phyloP scores from a whole-genome alignment of 2,888 invertebrate species.

The Ypsolopha scabrella region DNA sequence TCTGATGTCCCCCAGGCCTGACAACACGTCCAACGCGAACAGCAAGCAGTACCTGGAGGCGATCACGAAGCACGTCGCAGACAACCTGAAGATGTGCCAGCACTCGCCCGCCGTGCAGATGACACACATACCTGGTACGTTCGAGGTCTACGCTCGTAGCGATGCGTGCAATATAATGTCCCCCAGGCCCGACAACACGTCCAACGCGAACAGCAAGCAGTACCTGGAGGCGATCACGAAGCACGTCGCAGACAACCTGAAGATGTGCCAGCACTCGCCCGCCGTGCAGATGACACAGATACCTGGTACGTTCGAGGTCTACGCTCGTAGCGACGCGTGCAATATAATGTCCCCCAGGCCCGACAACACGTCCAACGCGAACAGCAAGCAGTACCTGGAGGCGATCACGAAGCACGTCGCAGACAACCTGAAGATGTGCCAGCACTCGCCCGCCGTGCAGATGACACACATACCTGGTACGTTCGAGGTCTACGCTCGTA shows the following conservation, averaged over 20 bases:
- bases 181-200: constrained; percentile 25
- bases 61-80: constrained; percentile 89
- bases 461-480: constrained; percentile 93
- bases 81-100: constrained; percentile 93
- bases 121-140: constrained; percentile 87
- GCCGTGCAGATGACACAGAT: constrained; percentile 98
- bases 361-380: constrained; percentile 76
- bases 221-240: constrained; percentile 93
- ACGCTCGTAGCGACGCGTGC: no score
- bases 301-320: constrained; percentile 76
- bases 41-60: constrained; percentile 95
- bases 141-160: no score
- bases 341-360: constrained; percentile 22
- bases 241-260: constrained; percentile 92
- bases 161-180: no score
- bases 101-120: constrained; percentile 98
- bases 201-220: constrained; percentile 94
- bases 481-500: no score
- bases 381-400: constrained; percentile 95
- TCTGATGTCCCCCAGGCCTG: constrained; percentile 17
- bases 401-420: constrained; percentile 89
- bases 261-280: constrained; percentile 93
- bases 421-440: constrained; percentile 94
- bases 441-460: constrained; percentile 95
- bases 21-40: constrained; percentile 80